Percentiles rank a stretch among this genome's conserved stretches.
Conservation (phyloP, 23 tunicate genomes). For the Styela plicata region DNA sequence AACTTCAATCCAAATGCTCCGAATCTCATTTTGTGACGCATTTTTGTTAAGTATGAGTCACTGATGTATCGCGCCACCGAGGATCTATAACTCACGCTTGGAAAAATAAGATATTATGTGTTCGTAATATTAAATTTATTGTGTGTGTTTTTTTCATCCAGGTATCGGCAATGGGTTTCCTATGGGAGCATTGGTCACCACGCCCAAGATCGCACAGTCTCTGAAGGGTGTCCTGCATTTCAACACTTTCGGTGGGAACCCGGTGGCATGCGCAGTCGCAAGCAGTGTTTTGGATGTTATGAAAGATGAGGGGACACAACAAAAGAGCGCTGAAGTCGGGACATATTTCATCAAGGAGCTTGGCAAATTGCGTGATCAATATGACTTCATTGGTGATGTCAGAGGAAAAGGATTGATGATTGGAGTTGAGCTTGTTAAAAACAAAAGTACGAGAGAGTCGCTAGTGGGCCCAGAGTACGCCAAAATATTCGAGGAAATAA, state of each 20-base stretch:
- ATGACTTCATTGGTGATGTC: constrained; percentile 86
- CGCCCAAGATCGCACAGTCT: constrained; percentile 69
- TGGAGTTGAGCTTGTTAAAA: constrained; percentile 79
- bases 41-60: too few species aligned
- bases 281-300: constrained; percentile 90
- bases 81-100: too few species aligned
- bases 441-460: constrained; percentile 46
- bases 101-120: too few species aligned
- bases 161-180: constrained; percentile 96
- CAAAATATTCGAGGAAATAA: constrained; percentile 59
- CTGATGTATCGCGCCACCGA: too few species aligned
- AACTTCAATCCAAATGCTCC: too few species aligned
- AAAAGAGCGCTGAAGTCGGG: constrained; percentile 49
- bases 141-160: too few species aligned
- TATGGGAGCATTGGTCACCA: constrained; percentile 93
- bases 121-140: too few species aligned
- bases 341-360: constrained; percentile 51
- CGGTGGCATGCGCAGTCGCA: constrained; percentile 63
- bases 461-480: constrained; percentile 30
- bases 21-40: too few species aligned
- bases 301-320: constrained; percentile 64
- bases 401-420: constrained; percentile 96
- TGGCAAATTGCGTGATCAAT: constrained; percentile 59
- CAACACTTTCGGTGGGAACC: constrained; percentile 94
- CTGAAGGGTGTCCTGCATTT: constrained; percentile 59